These are phyloP conservation scores for Limnodromus scolopaceus DNA, from an alignment of 2,797 vertebrate species.

Conservation along the genomic window DNA sequence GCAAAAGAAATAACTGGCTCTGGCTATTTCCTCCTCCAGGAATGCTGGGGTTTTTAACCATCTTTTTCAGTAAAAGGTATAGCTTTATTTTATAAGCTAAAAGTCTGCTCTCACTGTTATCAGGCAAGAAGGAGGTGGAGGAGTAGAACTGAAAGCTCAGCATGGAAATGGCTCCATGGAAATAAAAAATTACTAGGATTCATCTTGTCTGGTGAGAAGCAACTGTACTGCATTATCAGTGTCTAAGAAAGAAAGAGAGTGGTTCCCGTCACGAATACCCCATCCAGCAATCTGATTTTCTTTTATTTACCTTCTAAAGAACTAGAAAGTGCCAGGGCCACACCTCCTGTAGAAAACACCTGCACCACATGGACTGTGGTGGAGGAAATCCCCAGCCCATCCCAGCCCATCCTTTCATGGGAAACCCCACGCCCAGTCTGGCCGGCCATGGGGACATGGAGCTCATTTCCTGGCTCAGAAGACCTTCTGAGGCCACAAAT, in stretches of 20 bases:
- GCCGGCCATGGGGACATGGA: rapidly evolving
- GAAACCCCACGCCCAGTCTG: rapidly evolving
- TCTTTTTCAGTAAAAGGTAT: background rate
- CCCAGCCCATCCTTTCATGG: background rate
- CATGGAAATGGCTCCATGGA: background rate
- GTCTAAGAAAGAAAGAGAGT: background rate
- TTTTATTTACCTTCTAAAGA: background rate
- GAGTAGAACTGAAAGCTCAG: constrained; percentile 9
- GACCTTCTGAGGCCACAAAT: background rate
- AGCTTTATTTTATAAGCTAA: background rate
- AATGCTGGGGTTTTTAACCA: background rate
- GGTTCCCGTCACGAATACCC: background rate
- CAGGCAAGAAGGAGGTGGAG: background rate
- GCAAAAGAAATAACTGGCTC: background rate
- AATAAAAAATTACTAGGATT: background rate
- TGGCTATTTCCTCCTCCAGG: background rate
- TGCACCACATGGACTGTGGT: rapidly evolving
- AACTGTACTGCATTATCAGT: background rate
- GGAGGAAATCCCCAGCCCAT: background rate
- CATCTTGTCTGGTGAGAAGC: background rate
- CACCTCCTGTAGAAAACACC: background rate
- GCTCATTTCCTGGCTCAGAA: background rate
- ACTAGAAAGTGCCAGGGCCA: background rate
- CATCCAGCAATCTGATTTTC: background rate
- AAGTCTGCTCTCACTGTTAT: background rate